Evolutionary conservation across 2,888 invertebrate species (phyloP).

Genomic region (Leucania comma): DNA sequence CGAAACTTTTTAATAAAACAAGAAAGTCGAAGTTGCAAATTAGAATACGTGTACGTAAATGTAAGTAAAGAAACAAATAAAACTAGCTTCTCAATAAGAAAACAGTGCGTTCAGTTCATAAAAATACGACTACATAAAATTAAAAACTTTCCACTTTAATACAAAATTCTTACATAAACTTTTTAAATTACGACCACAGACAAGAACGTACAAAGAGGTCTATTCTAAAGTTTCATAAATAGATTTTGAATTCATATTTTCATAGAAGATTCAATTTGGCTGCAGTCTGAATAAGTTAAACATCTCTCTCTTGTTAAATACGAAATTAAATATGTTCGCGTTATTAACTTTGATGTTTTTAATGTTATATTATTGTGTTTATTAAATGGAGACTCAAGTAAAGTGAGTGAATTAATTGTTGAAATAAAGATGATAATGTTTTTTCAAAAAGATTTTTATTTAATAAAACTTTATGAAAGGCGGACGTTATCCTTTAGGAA

Average conservation of each 20-base stretch:
- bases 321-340: conserved; percentile 29
- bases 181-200: conserved; percentile 66
- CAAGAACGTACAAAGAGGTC: conserved; percentile 61
- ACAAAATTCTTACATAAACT: conserved; percentile 60
- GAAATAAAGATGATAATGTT: background rate
- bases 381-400: background rate
- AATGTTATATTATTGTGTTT: conserved; percentile 7
- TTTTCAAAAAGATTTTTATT: background rate
- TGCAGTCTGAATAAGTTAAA: conserved; percentile 65
- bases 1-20: conserved; percentile 2
- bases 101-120: conserved; percentile 44
- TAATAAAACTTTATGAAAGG: too few relatives aligned
- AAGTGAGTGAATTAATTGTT: conserved; percentile 1
- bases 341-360: conserved; percentile 27
- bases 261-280: conserved; percentile 69
- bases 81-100: conserved; percentile 32
- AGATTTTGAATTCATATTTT: conserved; percentile 70
- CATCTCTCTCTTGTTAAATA: conserved; percentile 42
- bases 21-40: background rate
- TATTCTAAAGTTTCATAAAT: conserved; percentile 67
- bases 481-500: too few relatives aligned
- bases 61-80: conserved; percentile 13
- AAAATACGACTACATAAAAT: conserved; percentile 38
- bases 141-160: conserved; percentile 58
- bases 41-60: too few relatives aligned